These are phyloP conservation scores for Pegea sp. DNA, from an alignment of 23 tunicate genomes.

Conservation along the genomic window DNA sequence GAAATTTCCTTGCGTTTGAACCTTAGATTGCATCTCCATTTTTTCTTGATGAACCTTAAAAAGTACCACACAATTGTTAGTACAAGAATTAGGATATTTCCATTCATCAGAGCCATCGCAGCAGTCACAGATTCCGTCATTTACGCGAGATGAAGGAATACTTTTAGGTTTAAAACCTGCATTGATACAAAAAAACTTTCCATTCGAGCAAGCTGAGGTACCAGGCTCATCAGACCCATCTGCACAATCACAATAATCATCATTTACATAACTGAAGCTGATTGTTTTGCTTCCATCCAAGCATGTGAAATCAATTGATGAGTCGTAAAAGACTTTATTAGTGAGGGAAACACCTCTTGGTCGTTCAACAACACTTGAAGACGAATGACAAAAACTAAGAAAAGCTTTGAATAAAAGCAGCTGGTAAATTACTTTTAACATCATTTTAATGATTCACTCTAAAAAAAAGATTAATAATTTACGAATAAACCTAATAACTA, in stretches of 20 bases:
- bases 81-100: conserved; percentile 34
- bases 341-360: conserved; percentile 69
- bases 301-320: conserved; percentile 59
- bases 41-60: conserved; percentile 28
- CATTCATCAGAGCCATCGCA: conserved; percentile 99
- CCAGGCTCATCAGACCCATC: conserved; percentile 99
- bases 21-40: conserved; percentile 12
- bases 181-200: conserved; percentile 73
- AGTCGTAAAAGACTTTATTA: conserved; percentile 54
- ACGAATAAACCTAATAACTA: no score
- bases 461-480: no score
- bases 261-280: conserved; percentile 46
- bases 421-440: no score
- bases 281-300: conserved; percentile 87
- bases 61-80: conserved; percentile 25
- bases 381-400: no score
- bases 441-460: no score
- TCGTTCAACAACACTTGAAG: conserved; percentile 9
- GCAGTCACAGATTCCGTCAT: conserved; percentile 98
- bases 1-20: conserved; percentile 22
- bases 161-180: conserved; percentile 59
- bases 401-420: no score
- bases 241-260: conserved; percentile 96
- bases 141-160: conserved; percentile 91
- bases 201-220: conserved; percentile 96